Evolutionary conservation across 2,113 vertebrate species (phyloP).

Genomic region (Pedionomus torquatus): DNA sequence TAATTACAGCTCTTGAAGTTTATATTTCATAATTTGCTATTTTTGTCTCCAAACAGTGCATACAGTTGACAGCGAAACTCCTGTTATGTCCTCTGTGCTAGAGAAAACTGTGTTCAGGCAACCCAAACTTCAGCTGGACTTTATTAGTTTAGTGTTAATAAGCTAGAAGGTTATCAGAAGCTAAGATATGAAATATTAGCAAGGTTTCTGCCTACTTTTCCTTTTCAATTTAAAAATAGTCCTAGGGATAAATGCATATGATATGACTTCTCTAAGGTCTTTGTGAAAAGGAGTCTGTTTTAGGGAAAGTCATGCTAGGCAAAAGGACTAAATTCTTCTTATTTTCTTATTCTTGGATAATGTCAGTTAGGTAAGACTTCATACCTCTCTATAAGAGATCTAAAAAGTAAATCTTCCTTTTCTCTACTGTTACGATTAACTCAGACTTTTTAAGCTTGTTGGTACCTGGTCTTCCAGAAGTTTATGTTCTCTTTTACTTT

Average conservation of each 20-base stretch:
- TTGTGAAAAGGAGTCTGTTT: not conserved
- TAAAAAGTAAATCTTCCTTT: not conserved
- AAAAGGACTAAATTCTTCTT: not conserved
- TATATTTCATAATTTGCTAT: not conserved
- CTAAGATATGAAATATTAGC: not conserved
- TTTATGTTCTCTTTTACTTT: not conserved
- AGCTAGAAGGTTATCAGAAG: not conserved
- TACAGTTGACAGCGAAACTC: not conserved
- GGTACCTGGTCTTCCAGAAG: not conserved
- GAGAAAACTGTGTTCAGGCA: not conserved
- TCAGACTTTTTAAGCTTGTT: not conserved
- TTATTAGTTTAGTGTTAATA: not conserved
- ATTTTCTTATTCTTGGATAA: not conserved
- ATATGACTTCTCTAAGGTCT: not conserved
- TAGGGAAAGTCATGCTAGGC: not conserved
- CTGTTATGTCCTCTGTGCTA: not conserved
- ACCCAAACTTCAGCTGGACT: not conserved
- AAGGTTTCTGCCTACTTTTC: not conserved
- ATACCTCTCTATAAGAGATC: not conserved
- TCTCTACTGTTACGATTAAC: not conserved
- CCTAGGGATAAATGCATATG: not conserved
- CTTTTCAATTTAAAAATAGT: not conserved
- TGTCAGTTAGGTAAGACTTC: not conserved
- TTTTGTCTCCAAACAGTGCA: not conserved
- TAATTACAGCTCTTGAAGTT: not conserved